These are phyloP conservation scores for Melanotaenia nigrans DNA, from an alignment of 2,797 vertebrate genomes.

Conservation along the genomic window DNA sequence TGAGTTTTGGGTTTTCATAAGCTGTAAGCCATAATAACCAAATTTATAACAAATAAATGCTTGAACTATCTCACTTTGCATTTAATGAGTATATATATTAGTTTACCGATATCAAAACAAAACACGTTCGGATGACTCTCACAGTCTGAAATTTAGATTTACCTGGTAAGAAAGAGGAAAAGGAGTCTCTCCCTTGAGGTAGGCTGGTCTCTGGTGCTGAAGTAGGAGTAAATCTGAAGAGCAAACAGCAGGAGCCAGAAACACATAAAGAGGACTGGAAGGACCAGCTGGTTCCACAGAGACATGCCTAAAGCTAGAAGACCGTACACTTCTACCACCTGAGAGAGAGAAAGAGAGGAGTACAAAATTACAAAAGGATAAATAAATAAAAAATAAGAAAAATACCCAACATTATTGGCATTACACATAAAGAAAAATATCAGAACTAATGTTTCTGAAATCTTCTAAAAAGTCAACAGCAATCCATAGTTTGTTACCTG, in stretches of 20 bases:
- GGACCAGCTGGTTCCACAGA: conserved; percentile 97
- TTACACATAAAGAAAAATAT: conserved; percentile 11
- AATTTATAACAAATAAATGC: too few species aligned
- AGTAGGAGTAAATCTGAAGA: conserved; percentile 98
- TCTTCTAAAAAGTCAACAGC: neutral
- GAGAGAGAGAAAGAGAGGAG: neutral
- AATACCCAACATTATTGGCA: conserved; percentile 12
- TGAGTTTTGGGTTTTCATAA: too few species aligned
- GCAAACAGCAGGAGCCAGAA: conserved; percentile 98
- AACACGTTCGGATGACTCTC: neutral
- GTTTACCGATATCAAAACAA: neutral
- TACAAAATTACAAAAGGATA: neutral
- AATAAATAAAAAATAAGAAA: neutral
- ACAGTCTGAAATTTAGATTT: neutral
- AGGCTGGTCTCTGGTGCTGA: conserved; percentile 96
- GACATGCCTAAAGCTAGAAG: conserved; percentile 97
- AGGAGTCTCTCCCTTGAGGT: conserved; percentile 96
- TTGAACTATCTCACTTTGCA: too few species aligned
- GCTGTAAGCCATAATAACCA: too few species aligned
- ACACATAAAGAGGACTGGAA: conserved; percentile 98
- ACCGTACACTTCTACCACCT: conserved; percentile 98
- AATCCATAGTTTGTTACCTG: conserved; percentile 83
- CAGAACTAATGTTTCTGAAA: conserved; percentile 1
- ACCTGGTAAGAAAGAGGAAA: conserved; percentile 98
- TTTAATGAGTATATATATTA: too few species aligned